Percentiles rank a stretch among this genome's conserved stretches.
Evolutionary conservation across 2,888 invertebrate genomes (phyloP).

Genomic region (Aspidiotus rigidus): DNA sequence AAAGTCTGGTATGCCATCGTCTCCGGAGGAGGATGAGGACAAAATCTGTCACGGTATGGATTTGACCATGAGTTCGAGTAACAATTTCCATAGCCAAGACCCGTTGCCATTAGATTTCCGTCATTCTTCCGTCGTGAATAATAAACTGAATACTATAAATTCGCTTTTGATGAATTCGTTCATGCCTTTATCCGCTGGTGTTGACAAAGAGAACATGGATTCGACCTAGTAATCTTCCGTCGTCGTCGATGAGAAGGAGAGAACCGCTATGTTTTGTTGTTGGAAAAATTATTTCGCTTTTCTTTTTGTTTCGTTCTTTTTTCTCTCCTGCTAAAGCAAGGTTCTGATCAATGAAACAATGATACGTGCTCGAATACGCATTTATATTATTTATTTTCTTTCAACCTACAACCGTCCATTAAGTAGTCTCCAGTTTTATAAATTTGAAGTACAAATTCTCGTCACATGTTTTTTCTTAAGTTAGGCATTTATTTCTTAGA

Average conservation of each 20-base stretch:
- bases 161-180: not conserved
- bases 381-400: too few relatives aligned
- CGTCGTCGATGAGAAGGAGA: not conserved
- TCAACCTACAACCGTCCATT: too few relatives aligned
- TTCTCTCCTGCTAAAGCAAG: not conserved
- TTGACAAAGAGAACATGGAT: slow-evolving; percentile 23
- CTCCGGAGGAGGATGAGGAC: slow-evolving; percentile 49
- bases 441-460: slow-evolving; percentile 21
- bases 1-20: slow-evolving; percentile 48
- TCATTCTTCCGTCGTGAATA: slow-evolving; percentile 9
- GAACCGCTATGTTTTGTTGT: not conserved
- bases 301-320: not conserved
- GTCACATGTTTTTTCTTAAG: slow-evolving; percentile 15
- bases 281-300: not conserved
- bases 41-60: slow-evolving; percentile 68
- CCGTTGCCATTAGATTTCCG: slow-evolving; percentile 36
- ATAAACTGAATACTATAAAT: slow-evolving; percentile 8
- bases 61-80: slow-evolving; percentile 57
- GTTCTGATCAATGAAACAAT: too few relatives aligned
- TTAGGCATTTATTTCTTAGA: not conserved
- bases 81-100: slow-evolving; percentile 43
- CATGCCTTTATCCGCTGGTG: not conserved
- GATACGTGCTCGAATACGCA: too few relatives aligned
- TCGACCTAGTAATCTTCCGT: not conserved
- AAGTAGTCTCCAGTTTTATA: slow-evolving; percentile 9